phyloP scores from a whole-genome alignment of 2,113 vertebrate genomes.

The Laterallus jamaicensis region DNA sequence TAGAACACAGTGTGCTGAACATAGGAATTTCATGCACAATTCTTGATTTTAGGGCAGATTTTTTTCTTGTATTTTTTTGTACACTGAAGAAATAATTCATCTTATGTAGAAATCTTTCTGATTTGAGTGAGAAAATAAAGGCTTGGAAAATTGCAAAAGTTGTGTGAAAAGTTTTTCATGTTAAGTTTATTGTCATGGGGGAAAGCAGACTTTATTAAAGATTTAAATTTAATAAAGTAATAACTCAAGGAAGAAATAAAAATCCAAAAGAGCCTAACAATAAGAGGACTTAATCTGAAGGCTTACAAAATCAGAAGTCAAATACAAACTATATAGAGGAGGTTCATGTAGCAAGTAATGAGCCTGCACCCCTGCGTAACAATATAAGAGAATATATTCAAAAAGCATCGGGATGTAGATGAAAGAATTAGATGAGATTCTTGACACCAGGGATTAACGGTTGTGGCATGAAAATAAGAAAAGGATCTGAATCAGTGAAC shows the following conservation, averaged over 20 bases:
- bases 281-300: conserved; percentile 57
- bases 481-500: neutral
- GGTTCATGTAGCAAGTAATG: conserved; percentile 15
- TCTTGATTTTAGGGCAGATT: neutral
- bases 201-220: conserved; percentile 70
- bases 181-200: conserved; percentile 61
- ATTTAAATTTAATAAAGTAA: conserved; percentile 79
- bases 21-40: neutral
- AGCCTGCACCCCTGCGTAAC: neutral
- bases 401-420: neutral
- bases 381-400: neutral
- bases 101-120: neutral
- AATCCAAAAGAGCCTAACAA: conserved; percentile 55
- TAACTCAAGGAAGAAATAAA: conserved; percentile 71
- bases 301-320: conserved; percentile 26
- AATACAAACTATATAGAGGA: neutral
- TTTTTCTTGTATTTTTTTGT: neutral
- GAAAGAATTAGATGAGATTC: conserved; percentile 57
- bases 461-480: conserved; percentile 34
- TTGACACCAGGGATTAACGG: conserved; percentile 51
- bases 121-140: conserved; percentile 4
- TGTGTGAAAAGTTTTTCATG: conserved; percentile 55
- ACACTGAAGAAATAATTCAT: neutral
- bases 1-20: neutral
- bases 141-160: conserved; percentile 5